Percentiles rank a stretch among this genome's conserved stretches.
These are phyloP conservation scores for Hormaphis cornu DNA, from an alignment of 1,140 invertebrate species.

Conservation along the genomic window DNA sequence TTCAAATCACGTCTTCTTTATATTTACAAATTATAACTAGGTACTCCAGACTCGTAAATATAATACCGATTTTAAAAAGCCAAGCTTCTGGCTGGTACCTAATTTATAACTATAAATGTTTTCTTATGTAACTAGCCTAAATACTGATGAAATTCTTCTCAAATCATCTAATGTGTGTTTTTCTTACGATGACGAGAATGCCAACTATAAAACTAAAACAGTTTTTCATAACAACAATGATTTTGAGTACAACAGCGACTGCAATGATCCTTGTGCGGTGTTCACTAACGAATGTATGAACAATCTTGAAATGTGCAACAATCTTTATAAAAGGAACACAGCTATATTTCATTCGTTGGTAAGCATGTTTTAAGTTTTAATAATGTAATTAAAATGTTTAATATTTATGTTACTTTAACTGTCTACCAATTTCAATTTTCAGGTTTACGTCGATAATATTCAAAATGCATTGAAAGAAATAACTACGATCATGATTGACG, in stretches of 20 bases:
- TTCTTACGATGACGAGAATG: background rate
- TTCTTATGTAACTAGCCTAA: too few relatives aligned
- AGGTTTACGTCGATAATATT: background rate
- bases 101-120: too few relatives aligned
- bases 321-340: background rate
- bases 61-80: too few relatives aligned
- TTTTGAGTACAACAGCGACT: background rate
- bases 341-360: constrained; percentile 13
- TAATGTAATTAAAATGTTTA: too few relatives aligned
- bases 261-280: background rate
- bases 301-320: background rate
- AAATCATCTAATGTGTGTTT: background rate
- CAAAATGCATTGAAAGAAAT: background rate
- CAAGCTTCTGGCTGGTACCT: too few relatives aligned
- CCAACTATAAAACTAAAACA: background rate
- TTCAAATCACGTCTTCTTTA: too few relatives aligned
- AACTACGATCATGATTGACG: background rate
- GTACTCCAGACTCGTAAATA: too few relatives aligned
- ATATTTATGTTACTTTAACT: too few relatives aligned
- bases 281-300: constrained; percentile 7
- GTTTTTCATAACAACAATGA: background rate
- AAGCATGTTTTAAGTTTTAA: too few relatives aligned
- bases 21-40: too few relatives aligned
- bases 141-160: background rate
- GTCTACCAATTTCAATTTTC: background rate